Conservation (phyloP, 2,888 invertebrate species). For the Parnassius glacialis region DNA sequence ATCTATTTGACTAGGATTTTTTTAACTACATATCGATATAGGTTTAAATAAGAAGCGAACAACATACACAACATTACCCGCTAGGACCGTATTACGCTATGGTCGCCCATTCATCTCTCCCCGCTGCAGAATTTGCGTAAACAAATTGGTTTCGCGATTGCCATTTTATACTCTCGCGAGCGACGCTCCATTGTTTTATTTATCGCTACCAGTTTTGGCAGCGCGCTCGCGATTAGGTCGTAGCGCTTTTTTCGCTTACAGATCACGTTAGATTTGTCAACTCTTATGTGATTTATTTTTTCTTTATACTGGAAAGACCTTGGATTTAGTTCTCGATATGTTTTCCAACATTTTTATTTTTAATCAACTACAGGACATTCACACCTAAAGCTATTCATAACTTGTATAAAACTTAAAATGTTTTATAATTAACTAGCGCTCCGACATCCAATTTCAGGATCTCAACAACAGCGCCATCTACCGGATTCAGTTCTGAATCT, state of each 20-base stretch:
- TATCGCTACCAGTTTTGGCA: constrained; percentile 77
- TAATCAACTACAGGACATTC: neutral
- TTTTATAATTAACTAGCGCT: no score
- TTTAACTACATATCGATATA: constrained; percentile 35
- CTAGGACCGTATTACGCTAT: constrained; percentile 73
- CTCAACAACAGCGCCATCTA: no score
- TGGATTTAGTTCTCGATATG: neutral
- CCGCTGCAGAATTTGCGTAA: constrained; percentile 81
- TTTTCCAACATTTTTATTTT: neutral
- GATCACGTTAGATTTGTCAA: constrained; percentile 71
- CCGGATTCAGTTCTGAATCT: no score
- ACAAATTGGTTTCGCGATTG: constrained; percentile 82
- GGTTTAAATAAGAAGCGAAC: constrained; percentile 31
- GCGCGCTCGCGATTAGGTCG: constrained; percentile 75
- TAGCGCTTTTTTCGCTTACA: constrained; percentile 74
- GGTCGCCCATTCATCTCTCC: constrained; percentile 79
- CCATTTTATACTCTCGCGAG: constrained; percentile 79
- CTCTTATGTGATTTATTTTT: constrained; percentile 50
- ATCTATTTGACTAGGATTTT: no score
- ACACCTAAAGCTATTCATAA: no score
- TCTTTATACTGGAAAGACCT: constrained; percentile 22
- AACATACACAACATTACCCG: constrained; percentile 58
- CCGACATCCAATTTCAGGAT: no score
- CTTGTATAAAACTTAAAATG: no score
- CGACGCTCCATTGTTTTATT: constrained; percentile 80